Conservation (phyloP, 2,888 invertebrate species). For the Leptogaster cylindrica region DNA sequence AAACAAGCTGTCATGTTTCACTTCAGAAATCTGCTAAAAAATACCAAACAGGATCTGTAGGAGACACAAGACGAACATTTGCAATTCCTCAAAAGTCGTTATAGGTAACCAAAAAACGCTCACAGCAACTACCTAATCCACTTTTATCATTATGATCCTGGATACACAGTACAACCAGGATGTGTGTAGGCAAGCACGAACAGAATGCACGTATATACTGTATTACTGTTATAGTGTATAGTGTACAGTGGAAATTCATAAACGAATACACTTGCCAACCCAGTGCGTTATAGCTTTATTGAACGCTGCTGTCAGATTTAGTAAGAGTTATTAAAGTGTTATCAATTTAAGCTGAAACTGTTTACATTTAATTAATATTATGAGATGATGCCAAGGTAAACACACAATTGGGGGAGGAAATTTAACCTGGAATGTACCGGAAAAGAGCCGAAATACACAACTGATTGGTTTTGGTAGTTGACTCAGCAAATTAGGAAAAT, state of each 20-base stretch:
- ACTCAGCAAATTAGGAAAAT: no score
- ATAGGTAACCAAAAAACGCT: constrained; percentile 20
- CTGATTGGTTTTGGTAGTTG: no score
- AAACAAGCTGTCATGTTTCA: no score
- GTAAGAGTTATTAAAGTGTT: constrained; percentile 34
- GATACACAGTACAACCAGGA: neutral
- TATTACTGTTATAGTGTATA: no score
- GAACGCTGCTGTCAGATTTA: constrained; percentile 36
- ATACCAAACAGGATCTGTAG: no score
- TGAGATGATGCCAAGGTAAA: constrained; percentile 30
- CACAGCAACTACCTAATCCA: constrained; percentile 24
- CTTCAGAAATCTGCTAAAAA: no score
- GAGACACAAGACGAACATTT: neutral
- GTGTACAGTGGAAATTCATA: no score
- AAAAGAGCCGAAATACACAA: constrained; percentile 1
- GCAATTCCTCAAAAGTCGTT: constrained; percentile 28
- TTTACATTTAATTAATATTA: constrained; percentile 36
- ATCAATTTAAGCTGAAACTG: constrained; percentile 35
- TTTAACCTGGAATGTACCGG: neutral
- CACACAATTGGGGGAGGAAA: neutral
- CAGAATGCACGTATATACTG: constrained; percentile 1
- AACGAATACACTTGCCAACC: no score
- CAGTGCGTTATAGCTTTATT: constrained; percentile 13
- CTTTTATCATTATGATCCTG: constrained; percentile 26
- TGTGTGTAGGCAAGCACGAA: constrained; percentile 1